Base-by-base conservation (phyloP, 2,888 invertebrate genomes). In the Drosophila nigricruria region DNA sequence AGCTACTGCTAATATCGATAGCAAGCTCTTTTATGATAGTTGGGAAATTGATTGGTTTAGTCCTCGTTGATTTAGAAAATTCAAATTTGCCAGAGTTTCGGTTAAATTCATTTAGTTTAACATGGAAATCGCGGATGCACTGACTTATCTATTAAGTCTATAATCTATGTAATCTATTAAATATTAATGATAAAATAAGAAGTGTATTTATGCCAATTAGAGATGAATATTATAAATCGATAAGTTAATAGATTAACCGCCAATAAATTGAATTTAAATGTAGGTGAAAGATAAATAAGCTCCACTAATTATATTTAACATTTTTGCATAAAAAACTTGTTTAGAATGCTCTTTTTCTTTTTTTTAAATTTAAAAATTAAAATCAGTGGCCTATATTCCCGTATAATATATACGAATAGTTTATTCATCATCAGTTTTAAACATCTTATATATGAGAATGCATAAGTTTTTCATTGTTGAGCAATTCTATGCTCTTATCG, bases 401-500 rank as follows among this genome's bases (percentile, higher is more conserved):
- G 20, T 32, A 52, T 16, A 12, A 36, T 27, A 38, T 27, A 18
- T 12, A 10, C 9, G 38, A 8, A 23, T 43, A 20, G 12, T 56
- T 63, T 54, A 52, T 30, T 47, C 38, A 23, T 47, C 32, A 66
- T 53, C 23, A 12, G 23, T 18, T 16, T 12, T 20, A 34, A 63
- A 16, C 14, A 10, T 36, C 16, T 42, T 59, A 53, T 42, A 32
- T 30, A 6, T 18, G n/a, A 30, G 30, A n/a, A n/a, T 5, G 20
- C 8, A 47, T n/a, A 18, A 50, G 4, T 32, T 36, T 10, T 45
- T 16, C 4, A 16, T 50, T 23, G 5, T 4, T 23, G 5, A 14
- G 9, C 14, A 5, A 36, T 56, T 54, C 64, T 91, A 92, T n/a
- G 92, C 62, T 38, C 73, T 70, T 47, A 93, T 79, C n/a, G 83